A percentile compares a stretch with the other conserved stretches of the same genome.
Conservation (phyloP, 2,797 vertebrate genomes). For the Sparus aurata region DNA sequence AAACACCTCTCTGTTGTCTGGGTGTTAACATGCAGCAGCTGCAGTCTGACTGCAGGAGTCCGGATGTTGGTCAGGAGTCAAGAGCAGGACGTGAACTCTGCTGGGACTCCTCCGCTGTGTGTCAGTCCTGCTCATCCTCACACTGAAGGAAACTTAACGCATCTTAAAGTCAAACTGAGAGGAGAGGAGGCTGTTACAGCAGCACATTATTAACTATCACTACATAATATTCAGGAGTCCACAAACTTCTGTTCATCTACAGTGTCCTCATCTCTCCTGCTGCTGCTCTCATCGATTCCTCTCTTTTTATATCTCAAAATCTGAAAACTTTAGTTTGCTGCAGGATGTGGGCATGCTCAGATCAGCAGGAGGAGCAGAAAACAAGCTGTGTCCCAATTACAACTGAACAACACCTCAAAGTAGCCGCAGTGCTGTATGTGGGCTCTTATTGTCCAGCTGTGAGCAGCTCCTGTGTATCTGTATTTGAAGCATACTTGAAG, state of each 20-base stretch:
- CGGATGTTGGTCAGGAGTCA: constrained; percentile 20
- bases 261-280: constrained; percentile 3
- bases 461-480: neutral
- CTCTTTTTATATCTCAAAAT: constrained; percentile 22
- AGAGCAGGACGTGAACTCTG: constrained; percentile 18
- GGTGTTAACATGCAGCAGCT: constrained; percentile 52
- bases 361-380: constrained; percentile 2
- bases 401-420: neutral
- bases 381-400: neutral
- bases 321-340: neutral
- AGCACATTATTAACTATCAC: neutral
- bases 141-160: neutral
- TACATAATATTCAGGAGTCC: neutral
- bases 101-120: constrained; percentile 26
- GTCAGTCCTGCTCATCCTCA: neutral
- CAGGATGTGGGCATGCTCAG: constrained; percentile 21
- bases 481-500: neutral
- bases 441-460: neutral
- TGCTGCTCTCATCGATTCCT: constrained; percentile 26
- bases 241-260: constrained; percentile 6
- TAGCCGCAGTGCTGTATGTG: too few species aligned
- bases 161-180: neutral
- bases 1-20: constrained; percentile 4
- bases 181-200: neutral
- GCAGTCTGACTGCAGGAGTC: constrained; percentile 22